Evolutionary conservation across 1,140 invertebrate species (phyloP).

Genomic region (Aporrectodea caliginosa): DNA sequence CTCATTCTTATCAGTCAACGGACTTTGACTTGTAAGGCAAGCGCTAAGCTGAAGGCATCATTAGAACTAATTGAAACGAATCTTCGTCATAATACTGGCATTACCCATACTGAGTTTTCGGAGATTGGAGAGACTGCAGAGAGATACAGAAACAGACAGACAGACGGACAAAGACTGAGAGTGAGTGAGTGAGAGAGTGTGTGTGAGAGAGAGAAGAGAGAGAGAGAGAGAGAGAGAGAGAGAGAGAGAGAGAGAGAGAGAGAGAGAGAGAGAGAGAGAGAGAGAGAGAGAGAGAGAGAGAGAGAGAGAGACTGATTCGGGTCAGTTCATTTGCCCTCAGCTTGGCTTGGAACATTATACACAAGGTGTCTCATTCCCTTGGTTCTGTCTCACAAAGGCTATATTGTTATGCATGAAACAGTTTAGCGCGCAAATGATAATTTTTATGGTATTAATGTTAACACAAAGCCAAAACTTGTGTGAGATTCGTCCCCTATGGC

Average conservation of each 20-base stretch:
- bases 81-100: neutral
- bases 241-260: slow-evolving; percentile 1
- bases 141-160: neutral
- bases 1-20: too few relatives aligned
- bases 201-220: neutral
- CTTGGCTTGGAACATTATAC: too few relatives aligned
- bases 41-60: too few relatives aligned
- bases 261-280: neutral
- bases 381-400: too few relatives aligned
- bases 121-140: neutral
- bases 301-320: neutral
- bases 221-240: neutral
- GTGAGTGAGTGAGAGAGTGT: neutral
- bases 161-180: neutral
- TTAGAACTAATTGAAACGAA: neutral
- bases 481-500: too few relatives aligned
- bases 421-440: neutral
- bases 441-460: neutral
- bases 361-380: too few relatives aligned
- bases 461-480: too few relatives aligned
- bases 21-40: too few relatives aligned
- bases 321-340: neutral
- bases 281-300: neutral
- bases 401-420: neutral
- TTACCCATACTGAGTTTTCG: too few relatives aligned